phyloP scores from a whole-genome alignment of 1,140 invertebrate species.

The Pseudoatta argentina region DNA sequence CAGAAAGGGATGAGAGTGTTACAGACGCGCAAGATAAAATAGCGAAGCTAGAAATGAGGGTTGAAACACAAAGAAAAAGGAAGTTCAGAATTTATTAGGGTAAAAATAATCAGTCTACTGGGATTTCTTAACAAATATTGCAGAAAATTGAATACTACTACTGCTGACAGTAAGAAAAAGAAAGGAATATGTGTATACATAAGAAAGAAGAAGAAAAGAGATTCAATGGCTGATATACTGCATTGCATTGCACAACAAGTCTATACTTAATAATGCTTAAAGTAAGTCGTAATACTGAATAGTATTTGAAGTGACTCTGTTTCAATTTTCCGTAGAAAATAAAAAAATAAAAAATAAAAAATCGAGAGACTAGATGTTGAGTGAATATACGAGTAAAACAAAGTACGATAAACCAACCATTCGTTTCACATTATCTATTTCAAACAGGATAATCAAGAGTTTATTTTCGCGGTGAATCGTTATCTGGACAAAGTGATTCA shows the following conservation, averaged over 20 bases:
- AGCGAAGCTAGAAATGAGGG: conserved; percentile 34
- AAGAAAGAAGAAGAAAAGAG: conserved; percentile 4
- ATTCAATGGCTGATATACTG: background rate
- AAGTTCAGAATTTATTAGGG: conserved; percentile 67
- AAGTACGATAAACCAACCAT: background rate
- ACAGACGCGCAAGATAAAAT: conserved; percentile 64
- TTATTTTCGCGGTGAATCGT: conserved; percentile 34
- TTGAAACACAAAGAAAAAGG: conserved; percentile 58
- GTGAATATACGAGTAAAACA: background rate
- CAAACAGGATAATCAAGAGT: conserved; percentile 35
- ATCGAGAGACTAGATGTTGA: background rate
- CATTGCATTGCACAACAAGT: background rate
- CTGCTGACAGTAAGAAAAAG: background rate
- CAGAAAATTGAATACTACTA: conserved; percentile 24
- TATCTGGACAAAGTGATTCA: conserved; percentile 47
- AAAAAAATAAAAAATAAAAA: background rate
- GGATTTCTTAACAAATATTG: conserved; percentile 45
- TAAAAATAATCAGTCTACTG: conserved; percentile 66
- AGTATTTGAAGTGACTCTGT: background rate
- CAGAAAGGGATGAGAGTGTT: conserved; percentile 51
- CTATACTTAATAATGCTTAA: background rate
- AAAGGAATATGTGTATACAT: background rate
- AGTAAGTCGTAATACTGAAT: background rate
- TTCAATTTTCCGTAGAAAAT: background rate
- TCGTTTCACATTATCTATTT: conserved; percentile 30